A percentile compares a stretch with the other conserved stretches of the same genome.
Conservation (phyloP, 2,797 vertebrate species). For the Gymnothorax reevesii region DNA sequence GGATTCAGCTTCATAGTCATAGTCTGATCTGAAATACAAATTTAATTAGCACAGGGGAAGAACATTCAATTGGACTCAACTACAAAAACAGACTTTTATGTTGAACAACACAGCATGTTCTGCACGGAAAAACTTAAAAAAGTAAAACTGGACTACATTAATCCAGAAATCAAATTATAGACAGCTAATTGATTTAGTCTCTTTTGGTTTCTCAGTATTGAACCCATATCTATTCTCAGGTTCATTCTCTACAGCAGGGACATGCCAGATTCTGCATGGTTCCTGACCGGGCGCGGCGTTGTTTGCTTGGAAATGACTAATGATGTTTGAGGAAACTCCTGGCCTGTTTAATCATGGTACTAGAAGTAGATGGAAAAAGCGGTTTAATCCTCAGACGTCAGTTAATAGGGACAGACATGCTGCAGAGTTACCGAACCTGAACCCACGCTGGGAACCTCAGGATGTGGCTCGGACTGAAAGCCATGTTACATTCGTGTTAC, state of each 20-base stretch:
- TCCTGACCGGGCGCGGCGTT: neutral
- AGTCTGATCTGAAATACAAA: neutral
- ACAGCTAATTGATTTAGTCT: neutral
- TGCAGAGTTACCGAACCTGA: neutral
- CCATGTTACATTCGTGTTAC: neutral
- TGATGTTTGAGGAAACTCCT: conserved; percentile 19
- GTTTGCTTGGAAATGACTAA: conserved; percentile 13
- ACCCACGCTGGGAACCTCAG: neutral
- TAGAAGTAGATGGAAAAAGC: neutral
- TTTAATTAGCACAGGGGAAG: neutral
- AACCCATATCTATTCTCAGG: neutral
- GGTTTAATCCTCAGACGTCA: conserved; percentile 8
- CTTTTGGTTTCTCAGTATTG: neutral
- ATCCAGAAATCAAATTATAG: neutral
- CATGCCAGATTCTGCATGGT: neutral
- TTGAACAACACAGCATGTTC: too few relatives aligned
- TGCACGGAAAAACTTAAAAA: neutral
- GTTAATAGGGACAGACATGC: neutral
- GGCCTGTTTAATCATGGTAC: conserved; percentile 6
- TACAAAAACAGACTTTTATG: too few relatives aligned
- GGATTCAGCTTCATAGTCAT: neutral
- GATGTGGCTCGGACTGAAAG: neutral
- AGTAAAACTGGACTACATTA: neutral
- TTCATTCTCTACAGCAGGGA: neutral
- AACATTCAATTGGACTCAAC: too few relatives aligned